Conservation (phyloP, 2,888 invertebrate species). For the Mythimna loreyi region DNA sequence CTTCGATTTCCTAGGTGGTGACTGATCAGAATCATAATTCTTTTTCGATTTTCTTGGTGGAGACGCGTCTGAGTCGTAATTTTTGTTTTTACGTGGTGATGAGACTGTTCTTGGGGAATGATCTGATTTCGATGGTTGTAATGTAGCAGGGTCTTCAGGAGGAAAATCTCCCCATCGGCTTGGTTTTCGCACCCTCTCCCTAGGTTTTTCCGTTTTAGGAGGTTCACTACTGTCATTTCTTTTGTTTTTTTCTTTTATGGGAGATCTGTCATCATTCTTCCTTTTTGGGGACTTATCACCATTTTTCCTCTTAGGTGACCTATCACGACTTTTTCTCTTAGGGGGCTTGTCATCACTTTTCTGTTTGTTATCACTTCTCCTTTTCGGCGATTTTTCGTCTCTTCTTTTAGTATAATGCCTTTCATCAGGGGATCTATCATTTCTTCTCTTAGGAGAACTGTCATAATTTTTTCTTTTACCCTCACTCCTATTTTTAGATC, state of each 20-base stretch:
- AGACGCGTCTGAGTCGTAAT: slow-evolving; percentile 50
- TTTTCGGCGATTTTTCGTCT: not conserved
- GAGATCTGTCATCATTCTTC: slow-evolving; percentile 26
- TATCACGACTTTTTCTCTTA: slow-evolving; percentile 58
- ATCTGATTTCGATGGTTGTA: slow-evolving; percentile 52
- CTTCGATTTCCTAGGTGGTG: slow-evolving; percentile 65
- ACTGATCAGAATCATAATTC: slow-evolving; percentile 64
- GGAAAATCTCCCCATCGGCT: slow-evolving; percentile 74
- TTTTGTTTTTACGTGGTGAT: slow-evolving; percentile 67
- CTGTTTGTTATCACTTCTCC: slow-evolving; percentile 15
- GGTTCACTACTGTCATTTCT: slow-evolving; percentile 65
- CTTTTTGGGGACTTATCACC: slow-evolving; percentile 19
- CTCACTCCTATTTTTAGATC: not conserved
- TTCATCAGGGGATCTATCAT: slow-evolving; percentile 11
- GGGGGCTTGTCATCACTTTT: slow-evolving; percentile 48
- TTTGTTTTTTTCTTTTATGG: slow-evolving; percentile 32
- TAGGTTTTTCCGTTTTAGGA: slow-evolving; percentile 61
- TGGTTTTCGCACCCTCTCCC: slow-evolving; percentile 67
- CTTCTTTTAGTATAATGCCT: not conserved
- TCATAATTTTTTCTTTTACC: not conserved
- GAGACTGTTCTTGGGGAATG: slow-evolving; percentile 38
- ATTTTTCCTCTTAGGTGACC: slow-evolving; percentile 39
- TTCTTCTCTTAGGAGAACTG: not conserved
- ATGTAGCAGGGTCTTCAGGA: slow-evolving; percentile 44
- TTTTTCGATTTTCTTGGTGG: slow-evolving; percentile 57